Evolutionary conservation across 1,140 invertebrate species (phyloP), one percentile per base, ranked within the genome.

Genomic region (Aphelinus atriplicis): DNA sequence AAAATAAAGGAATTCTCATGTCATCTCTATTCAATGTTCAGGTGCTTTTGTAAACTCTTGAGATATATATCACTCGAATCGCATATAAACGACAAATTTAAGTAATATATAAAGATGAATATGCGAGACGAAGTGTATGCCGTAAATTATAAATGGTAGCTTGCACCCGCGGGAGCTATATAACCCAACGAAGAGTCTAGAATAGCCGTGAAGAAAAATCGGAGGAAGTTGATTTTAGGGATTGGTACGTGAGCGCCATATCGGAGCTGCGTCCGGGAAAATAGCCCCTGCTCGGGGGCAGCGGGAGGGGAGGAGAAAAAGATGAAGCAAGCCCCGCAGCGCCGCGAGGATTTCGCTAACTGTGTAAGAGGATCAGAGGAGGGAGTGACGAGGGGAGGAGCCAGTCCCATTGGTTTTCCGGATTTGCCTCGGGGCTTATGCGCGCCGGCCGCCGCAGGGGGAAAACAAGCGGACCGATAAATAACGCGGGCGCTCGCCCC

Each of bases 291-390:
- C 51, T 42, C 10, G 46, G 53, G 53, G 61, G n/a, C 42, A 76
- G 66, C 26, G 57, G 46, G 63, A 48, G 47, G 48, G 73, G 56
- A 77, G 50, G 61, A 75, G 61, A 26, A 7, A 51, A 46, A 7
- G 9, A n/a, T 61, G 60, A 62, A 68, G 42, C 56, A 73, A 51
- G 70, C 67, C 46, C 46, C 58, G 43, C 4, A 9, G 9, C 51
- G 51, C 3, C 45, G 42, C 51, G 60, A 73, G 73, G 75, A 78
- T 79, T 79, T 80, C 53, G 75, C 55, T 77, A 76, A 79, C 78
- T 74, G 68, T 63, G 72, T 78, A 80, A 78, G 77, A 78, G 74
- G 77, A 78, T 78, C 72, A 75, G 60, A 60, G 70, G 73, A 73
- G 77, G 73, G 73, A 74, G 60, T 43, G 60, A 57, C 4, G 69